Evolutionary conservation across 2,113 vertebrate genomes (phyloP), one percentile per base, ranked within the genome.

Genomic region (Excalfactoria chinensis): DNA sequence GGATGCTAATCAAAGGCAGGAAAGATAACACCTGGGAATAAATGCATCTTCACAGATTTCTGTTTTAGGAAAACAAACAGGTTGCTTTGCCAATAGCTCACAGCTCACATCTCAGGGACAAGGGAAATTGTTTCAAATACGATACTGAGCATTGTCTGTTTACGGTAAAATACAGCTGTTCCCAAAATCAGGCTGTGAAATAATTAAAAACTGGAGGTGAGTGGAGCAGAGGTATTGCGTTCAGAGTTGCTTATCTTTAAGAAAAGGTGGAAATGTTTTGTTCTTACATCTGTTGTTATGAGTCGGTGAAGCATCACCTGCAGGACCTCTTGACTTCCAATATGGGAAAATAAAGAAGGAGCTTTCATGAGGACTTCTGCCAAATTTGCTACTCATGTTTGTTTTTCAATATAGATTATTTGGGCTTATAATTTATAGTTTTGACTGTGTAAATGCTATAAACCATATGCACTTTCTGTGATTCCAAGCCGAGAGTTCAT

Each of bases 401-500:
- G 1, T 5, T 44, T 78, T 75, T 72, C 26, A 28, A 22, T 35
- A 46, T 17, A 21, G 14, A 86, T 55, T 90, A 40, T 88, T 80
- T 34, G 72, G 26, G 46, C 21, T 58, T n/a, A n/a, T n/a, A n/a
- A n/a, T 60, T n/a, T 32, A 49, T 49, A n/a, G 22, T 73, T 87
- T 43, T 34, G 12, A 37, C 58, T 83, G 66, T 83, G 63, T 49
- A 72, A 83, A 62, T 40, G 69, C 69, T 86, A 90, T 75, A 83
- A 84, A 84, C 40, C 59, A 51, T 41, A 21, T 32, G 34, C 44
- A 17, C 51, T 58, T 59, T 26, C 75, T 32, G 13, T 51, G 64
- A 46, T 67, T 87, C 40, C 30, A 72, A 5, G 26, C 32, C 44
- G 30, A 88, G 86, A 53, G 88, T 21, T 89, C 73, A 94, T 72